These are phyloP conservation scores for Peucedramus taeniatus DNA, from an alignment of 2,113 vertebrate genomes.

Conservation along the genomic window DNA sequence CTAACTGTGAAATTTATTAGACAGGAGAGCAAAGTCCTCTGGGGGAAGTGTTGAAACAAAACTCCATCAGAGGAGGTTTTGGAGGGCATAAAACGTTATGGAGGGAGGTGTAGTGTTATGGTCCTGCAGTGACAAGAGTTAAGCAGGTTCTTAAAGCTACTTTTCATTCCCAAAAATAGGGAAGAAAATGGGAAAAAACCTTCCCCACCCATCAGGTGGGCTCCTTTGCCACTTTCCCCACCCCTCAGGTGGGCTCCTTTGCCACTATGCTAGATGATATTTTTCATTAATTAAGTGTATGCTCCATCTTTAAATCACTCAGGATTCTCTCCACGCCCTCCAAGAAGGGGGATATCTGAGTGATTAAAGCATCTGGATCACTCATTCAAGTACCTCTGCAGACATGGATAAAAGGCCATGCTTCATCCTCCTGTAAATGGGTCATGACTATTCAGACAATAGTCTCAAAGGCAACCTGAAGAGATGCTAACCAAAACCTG, in stretches of 20 bases:
- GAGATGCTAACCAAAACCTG: neutral
- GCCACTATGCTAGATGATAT: neutral
- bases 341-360: neutral
- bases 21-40: conserved; percentile 11
- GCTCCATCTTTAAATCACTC: neutral
- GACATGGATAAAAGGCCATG: neutral
- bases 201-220: neutral
- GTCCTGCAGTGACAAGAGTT: neutral
- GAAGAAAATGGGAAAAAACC: neutral
- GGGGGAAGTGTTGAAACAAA: conserved; percentile 1
- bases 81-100: neutral
- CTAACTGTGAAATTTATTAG: conserved; percentile 38
- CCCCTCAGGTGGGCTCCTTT: neutral
- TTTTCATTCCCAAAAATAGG: neutral
- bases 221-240: neutral
- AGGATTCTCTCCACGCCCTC: neutral
- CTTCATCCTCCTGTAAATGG: neutral
- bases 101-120: neutral
- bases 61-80: neutral
- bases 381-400: neutral
- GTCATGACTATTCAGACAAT: neutral
- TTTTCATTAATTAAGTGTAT: neutral
- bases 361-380: neutral
- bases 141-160: neutral
- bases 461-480: neutral